These are phyloP conservation scores for Drosophila rellima DNA, from an alignment of 2,888 invertebrate genomes.

Conservation along the genomic window DNA sequence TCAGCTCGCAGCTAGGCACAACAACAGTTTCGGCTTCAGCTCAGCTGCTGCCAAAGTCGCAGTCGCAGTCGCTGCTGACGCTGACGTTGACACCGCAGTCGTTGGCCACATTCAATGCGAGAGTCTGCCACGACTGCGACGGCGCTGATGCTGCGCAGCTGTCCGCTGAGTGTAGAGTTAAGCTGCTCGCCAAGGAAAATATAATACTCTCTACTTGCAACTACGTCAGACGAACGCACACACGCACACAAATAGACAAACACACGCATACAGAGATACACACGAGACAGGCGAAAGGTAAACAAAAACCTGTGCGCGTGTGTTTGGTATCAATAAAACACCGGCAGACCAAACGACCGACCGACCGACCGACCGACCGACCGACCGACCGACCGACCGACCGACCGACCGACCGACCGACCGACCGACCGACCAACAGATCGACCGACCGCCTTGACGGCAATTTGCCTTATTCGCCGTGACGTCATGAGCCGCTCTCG, in stretches of 20 bases:
- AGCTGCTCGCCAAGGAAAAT: slow-evolving; percentile 15
- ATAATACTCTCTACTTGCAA: slow-evolving; percentile 29
- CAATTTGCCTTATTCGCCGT: slow-evolving; percentile 33
- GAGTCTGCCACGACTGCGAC: slow-evolving; percentile 25
- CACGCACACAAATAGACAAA: slow-evolving; percentile 15
- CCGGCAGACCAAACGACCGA: slow-evolving; percentile 50
- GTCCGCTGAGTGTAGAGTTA: slow-evolving; percentile 49
- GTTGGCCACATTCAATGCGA: slow-evolving; percentile 17
- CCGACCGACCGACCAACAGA: not conserved
- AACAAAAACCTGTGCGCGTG: slow-evolving; percentile 79
- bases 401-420: slow-evolving; percentile 8
- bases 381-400: slow-evolving; percentile 53
- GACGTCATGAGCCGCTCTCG: slow-evolving; percentile 69
- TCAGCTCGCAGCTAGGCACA: slow-evolving; percentile 18
- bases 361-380: slow-evolving; percentile 15
- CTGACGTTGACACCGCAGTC: slow-evolving; percentile 24
- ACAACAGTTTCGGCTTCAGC: slow-evolving; percentile 21
- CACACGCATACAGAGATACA: slow-evolving; percentile 17
- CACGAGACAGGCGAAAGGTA: slow-evolving; percentile 66
- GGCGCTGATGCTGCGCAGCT: slow-evolving; percentile 61
- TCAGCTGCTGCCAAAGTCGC: slow-evolving; percentile 42
- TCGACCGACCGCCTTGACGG: slow-evolving; percentile 31
- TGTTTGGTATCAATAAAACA: slow-evolving; percentile 76
- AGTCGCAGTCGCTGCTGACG: slow-evolving; percentile 13
- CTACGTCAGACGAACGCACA: slow-evolving; percentile 42